Evolutionary conservation across 2,113 vertebrate genomes (phyloP).

Genomic region (Laticauda laticaudata): DNA sequence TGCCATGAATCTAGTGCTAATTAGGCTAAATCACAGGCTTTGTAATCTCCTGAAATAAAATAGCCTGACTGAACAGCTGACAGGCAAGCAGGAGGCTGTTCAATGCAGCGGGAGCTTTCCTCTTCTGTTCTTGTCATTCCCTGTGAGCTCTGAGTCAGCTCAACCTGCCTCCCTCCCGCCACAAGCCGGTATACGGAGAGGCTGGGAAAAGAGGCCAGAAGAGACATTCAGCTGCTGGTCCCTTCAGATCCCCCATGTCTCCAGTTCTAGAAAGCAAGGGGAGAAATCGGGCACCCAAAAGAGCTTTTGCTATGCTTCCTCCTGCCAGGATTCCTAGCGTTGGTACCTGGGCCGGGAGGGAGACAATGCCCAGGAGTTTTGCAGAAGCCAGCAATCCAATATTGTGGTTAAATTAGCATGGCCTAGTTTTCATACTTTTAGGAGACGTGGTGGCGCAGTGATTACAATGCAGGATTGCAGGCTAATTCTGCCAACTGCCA

Average conservation of each 20-base stretch:
- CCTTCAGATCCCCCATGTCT: background rate
- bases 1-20: background rate
- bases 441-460: too few relatives aligned
- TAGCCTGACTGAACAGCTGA: background rate
- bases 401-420: background rate
- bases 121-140: background rate
- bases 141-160: background rate
- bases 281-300: background rate
- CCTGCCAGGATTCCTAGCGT: background rate
- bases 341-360: background rate
- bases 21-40: background rate
- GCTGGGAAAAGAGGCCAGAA: background rate
- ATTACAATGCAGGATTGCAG: too few relatives aligned
- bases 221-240: background rate
- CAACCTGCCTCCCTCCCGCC: background rate
- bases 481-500: too few relatives aligned
- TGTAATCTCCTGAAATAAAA: background rate
- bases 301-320: background rate
- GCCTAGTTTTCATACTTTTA: background rate
- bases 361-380: background rate
- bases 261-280: background rate
- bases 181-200: background rate
- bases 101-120: background rate
- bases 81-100: background rate
- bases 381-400: background rate